Base-by-base conservation (phyloP, 2,888 invertebrate species). In the Morpho helenor region DNA sequence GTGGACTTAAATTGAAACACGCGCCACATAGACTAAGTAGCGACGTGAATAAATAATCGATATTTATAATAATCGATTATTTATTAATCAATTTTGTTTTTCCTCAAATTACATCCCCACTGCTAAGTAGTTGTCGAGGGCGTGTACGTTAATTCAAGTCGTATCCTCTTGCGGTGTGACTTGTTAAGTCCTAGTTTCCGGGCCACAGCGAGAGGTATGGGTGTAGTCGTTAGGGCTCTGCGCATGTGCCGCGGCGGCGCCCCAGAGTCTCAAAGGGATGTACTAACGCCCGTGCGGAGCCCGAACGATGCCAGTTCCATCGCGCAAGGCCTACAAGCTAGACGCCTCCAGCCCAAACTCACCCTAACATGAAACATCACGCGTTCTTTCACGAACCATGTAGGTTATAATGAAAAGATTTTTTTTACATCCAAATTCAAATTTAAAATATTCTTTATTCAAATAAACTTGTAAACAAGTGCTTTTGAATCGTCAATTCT, bases 151-250 rank as follows among this genome's bases (percentile, higher is more conserved):
- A 7, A 31, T 40, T 43, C 23, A 48, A 62, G 57, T 57, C 52
- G 79, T 82, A 52, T 44, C 31, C 58, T 52, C 81, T 83, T 82
- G 81, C 78, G 84, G 82, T 79, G 79, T 75, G 80, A 80, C 79
- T 87, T 77, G 86, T 85, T 84, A 84, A 87, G 81, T 82, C 78
- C 74, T 79, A 80, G 81, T 85, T 87, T 89, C 87, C 87, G 87
- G 85, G 82, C 75, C 84, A 82, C 83, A 82, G 77, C 78, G 81
- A 80, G 86, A 80, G 83, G 80, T 74, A 76, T 83, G 87, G 84
- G 82, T 83, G 86, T 76, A 87, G 87, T 88, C 80, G 87, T 86
- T 78, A 81, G 79, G 74, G 80, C 68, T 66, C 73, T 82, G 87
- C 90, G 89, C 89, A 86, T 86, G 87, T 84, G 84, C 84, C 71